Conservation (phyloP, 2,888 invertebrate genomes). For the Drosophila mayaguana region DNA sequence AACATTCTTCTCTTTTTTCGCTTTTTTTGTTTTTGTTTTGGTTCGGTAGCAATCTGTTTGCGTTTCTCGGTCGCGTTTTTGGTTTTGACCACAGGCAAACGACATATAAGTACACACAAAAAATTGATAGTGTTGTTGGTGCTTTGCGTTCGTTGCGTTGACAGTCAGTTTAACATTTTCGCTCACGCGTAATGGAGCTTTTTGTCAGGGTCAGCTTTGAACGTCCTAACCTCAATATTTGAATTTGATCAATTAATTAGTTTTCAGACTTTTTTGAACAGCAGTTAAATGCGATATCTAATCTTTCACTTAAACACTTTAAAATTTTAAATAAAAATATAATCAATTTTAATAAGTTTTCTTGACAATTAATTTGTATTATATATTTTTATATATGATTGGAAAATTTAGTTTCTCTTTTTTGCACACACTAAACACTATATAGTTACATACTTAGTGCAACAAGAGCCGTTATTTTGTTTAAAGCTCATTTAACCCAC, state of each 20-base stretch:
- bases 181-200: constrained; percentile 12
- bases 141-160: constrained; percentile 38
- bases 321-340: neutral
- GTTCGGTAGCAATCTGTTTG: constrained; percentile 16
- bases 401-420: neutral
- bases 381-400: neutral
- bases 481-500: constrained; percentile 27
- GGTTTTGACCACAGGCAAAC: constrained; percentile 38
- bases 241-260: constrained; percentile 7
- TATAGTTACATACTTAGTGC: constrained; percentile 10
- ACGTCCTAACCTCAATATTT: constrained; percentile 1
- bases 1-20: constrained; percentile 12
- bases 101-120: constrained; percentile 3
- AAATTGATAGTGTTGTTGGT: constrained; percentile 10
- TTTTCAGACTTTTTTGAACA: neutral
- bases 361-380: neutral
- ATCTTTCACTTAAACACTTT: neutral
- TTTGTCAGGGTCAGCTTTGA: constrained; percentile 6
- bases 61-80: constrained; percentile 17
- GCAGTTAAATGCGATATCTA: neutral
- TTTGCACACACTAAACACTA: neutral
- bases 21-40: neutral
- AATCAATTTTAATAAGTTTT: neutral
- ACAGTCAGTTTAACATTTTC: constrained; percentile 30
- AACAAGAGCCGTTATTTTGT: constrained; percentile 37